phyloP scores from a whole-genome alignment of 2,888 invertebrate species.

The Pelosia muscerda region DNA sequence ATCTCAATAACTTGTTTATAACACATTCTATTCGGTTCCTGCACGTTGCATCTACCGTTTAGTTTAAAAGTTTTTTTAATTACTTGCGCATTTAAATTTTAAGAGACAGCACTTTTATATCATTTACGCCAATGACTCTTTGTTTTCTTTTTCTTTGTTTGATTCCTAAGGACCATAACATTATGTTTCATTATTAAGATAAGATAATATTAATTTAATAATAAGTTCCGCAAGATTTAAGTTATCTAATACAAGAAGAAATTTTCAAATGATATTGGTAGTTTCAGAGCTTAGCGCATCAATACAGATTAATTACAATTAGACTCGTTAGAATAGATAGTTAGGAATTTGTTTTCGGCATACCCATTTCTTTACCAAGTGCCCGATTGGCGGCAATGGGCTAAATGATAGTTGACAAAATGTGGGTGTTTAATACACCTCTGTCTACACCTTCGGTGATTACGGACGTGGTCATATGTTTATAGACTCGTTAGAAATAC shows the following conservation, averaged over 20 bases:
- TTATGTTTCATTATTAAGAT: no score
- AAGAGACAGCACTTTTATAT: background rate
- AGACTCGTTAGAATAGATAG: no score
- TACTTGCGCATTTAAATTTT: background rate
- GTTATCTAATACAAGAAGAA: background rate
- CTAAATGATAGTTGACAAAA: no score
- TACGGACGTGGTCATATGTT: no score
- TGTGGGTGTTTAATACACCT: no score
- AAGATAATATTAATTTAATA: no score
- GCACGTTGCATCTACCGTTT: background rate
- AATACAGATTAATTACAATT: no score
- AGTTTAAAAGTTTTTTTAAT: no score
- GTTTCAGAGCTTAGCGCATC: background rate
- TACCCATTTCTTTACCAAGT: no score
- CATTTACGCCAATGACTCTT: background rate
- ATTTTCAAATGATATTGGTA: background rate
- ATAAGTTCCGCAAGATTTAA: background rate
- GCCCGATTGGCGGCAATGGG: no score
- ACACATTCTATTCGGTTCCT: background rate
- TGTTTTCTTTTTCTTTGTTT: background rate
- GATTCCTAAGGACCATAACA: background rate
- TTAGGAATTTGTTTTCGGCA: no score
- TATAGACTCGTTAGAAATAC: background rate
- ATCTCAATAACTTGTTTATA: background rate
- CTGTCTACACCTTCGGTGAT: no score